Evolutionary conservation across 2,888 invertebrate species (phyloP).

Genomic region (Mimachlamys varia): DNA sequence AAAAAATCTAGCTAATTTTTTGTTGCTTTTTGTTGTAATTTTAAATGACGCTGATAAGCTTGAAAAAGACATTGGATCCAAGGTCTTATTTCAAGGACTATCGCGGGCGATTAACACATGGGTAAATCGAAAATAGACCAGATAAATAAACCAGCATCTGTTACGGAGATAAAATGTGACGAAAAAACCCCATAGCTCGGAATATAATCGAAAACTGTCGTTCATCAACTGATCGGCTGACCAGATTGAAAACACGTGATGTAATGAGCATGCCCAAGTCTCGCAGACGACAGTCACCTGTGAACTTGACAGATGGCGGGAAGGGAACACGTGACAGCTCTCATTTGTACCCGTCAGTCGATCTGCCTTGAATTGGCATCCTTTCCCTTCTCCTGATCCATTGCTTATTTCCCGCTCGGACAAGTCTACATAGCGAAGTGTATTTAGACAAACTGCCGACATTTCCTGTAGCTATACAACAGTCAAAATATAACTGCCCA

Average conservation of each 20-base stretch:
- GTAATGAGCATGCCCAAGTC: not conserved
- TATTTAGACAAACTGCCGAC: not conserved
- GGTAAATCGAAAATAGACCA: no score
- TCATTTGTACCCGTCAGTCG: not conserved
- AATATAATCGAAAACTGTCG: not conserved
- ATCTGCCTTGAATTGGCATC: not conserved
- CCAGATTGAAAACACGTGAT: not conserved
- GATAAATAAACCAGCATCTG: not conserved
- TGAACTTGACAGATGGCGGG: slow-evolving; percentile 9
- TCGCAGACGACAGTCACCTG: slow-evolving; percentile 3
- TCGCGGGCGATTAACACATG: no score
- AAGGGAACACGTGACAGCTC: not conserved
- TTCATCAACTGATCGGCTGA: not conserved
- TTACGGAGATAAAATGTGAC: not conserved
- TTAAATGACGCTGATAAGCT: not conserved
- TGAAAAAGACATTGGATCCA: not conserved
- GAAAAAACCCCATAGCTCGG: not conserved
- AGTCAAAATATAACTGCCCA: not conserved
- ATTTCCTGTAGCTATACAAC: not conserved
- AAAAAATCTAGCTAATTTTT: not conserved
- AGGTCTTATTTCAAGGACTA: not conserved
- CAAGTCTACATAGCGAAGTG: not conserved
- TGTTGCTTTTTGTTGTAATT: not conserved
- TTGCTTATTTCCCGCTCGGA: not conserved
- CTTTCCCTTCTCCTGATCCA: not conserved